phyloP scores from a whole-genome alignment of 1,140 invertebrate species.

The Temnothorax curvispinosus region DNA sequence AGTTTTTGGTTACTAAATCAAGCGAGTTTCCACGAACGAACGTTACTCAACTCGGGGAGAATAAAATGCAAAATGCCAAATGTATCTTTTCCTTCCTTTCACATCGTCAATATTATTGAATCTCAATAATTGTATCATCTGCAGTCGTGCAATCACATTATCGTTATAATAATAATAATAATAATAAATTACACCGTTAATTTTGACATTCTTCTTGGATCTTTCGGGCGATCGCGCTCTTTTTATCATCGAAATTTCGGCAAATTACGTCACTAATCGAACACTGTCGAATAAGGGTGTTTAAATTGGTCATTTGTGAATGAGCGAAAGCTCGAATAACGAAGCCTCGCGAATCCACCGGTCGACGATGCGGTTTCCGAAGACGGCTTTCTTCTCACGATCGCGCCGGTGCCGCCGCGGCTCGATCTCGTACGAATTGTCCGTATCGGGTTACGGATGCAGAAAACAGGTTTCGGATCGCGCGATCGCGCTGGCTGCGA shows the following conservation, averaged over 20 bases:
- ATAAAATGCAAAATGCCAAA: background rate
- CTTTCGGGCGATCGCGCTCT: background rate
- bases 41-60: background rate
- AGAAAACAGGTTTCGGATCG: slow-evolving; percentile 66
- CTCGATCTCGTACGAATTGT: slow-evolving; percentile 62
- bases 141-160: background rate
- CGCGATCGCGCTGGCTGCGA: background rate
- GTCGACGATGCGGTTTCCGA: slow-evolving; percentile 38
- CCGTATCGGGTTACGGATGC: slow-evolving; percentile 60
- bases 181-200: background rate
- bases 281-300: background rate
- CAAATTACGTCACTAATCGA: background rate
- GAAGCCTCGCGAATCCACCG: slow-evolving; percentile 29
- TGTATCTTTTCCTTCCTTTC: background rate
- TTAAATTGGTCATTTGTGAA: background rate
- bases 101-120: background rate
- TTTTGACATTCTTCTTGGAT: background rate
- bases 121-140: background rate
- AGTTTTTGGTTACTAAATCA: slow-evolving; percentile 24
- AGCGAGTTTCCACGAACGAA: background rate
- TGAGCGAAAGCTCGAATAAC: background rate
- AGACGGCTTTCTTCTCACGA: slow-evolving; percentile 31
- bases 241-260: background rate
- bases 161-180: background rate
- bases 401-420: slow-evolving; percentile 20